Percentiles rank a stretch among this genome's conserved stretches.
phyloP scores from a whole-genome alignment of 1,140 invertebrate species.

The Cyrtorhinus lividipennis region DNA sequence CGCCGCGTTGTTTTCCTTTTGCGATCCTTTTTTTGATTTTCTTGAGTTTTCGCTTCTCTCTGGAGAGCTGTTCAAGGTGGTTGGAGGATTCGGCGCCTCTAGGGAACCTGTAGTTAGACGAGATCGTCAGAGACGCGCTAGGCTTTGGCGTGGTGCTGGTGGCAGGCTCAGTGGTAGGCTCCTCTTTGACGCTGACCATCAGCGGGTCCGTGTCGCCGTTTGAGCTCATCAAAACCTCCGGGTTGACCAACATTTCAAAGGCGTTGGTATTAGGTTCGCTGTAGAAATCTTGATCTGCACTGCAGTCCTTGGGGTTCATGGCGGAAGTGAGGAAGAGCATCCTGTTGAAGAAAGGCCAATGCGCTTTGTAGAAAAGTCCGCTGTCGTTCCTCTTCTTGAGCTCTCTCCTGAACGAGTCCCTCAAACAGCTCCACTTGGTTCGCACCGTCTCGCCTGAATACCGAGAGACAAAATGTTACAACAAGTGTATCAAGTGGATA shows the following conservation, averaged over 20 bases:
- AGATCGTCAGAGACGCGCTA: no score
- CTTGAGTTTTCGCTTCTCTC: background rate
- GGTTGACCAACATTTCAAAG: background rate
- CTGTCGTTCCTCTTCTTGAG: background rate
- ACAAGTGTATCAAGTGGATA: no score
- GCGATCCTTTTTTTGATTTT: background rate
- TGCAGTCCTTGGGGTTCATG: background rate
- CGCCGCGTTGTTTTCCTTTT: background rate
- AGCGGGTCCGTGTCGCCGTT: background rate
- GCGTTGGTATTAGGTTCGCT: background rate
- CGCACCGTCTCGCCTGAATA: background rate
- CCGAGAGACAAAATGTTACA: no score
- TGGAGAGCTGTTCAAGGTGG: background rate
- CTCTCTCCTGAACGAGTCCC: conserved; percentile 1
- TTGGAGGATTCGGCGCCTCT: no score
- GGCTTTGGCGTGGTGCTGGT: no score
- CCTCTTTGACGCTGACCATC: background rate
- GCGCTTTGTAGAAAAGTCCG: background rate
- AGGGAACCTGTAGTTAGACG: no score
- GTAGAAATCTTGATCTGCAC: background rate
- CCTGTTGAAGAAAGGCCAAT: background rate
- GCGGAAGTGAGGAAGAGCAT: background rate
- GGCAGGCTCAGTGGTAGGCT: background rate
- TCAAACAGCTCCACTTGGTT: background rate
- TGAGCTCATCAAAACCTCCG: background rate